These are phyloP conservation scores for Typhlichthys subterraneus DNA, from an alignment of 2,797 vertebrate species.

Conservation along the genomic window DNA sequence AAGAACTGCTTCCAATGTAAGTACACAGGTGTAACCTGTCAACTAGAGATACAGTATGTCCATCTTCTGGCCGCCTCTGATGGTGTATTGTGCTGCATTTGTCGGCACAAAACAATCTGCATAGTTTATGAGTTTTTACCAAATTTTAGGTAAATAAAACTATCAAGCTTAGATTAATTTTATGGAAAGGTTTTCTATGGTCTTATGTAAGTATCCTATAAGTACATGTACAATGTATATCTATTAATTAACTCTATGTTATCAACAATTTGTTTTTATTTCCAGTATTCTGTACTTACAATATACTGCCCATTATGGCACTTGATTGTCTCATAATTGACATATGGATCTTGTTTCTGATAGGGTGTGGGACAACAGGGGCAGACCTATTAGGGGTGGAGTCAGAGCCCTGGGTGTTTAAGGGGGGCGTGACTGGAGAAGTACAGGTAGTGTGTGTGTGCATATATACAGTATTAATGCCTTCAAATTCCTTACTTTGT, in stretches of 20 bases:
- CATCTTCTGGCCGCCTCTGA: too few relatives aligned
- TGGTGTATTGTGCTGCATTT: too few relatives aligned
- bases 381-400: slow-evolving; percentile 71
- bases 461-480: neutral
- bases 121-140: too few relatives aligned
- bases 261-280: neutral
- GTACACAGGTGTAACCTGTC: slow-evolving; percentile 40
- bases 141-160: too few relatives aligned
- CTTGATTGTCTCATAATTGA: slow-evolving; percentile 13
- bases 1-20: slow-evolving; percentile 88
- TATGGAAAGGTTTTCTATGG: too few relatives aligned
- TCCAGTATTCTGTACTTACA: neutral
- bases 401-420: slow-evolving; percentile 82
- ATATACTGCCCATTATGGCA: neutral
- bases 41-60: neutral
- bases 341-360: slow-evolving; percentile 10
- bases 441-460: slow-evolving; percentile 78
- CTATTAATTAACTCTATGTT: neutral
- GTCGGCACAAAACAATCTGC: too few relatives aligned
- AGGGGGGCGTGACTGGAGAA: slow-evolving; percentile 85
- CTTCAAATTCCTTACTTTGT: neutral
- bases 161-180: too few relatives aligned
- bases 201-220: too few relatives aligned
- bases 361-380: slow-evolving; percentile 84
- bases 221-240: too few relatives aligned